These are phyloP conservation scores for Lepidonotus clava DNA, from an alignment of 2,888 invertebrate species.

Conservation along the genomic window DNA sequence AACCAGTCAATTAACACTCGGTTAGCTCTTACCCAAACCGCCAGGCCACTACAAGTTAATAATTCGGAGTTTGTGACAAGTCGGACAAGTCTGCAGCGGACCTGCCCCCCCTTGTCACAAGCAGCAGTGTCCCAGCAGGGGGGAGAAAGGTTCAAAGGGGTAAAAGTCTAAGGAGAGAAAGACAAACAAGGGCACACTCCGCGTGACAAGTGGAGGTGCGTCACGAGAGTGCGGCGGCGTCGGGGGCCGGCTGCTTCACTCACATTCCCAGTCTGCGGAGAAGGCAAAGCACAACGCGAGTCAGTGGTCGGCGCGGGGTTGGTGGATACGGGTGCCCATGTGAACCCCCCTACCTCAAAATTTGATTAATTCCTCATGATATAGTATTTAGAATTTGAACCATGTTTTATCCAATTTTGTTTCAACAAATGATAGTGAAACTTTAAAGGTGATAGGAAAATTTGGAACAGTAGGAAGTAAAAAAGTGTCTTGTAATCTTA, in stretches of 20 bases:
- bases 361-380: too few relatives aligned
- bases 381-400: too few relatives aligned
- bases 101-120: constrained; percentile 3
- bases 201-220: background rate
- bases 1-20: constrained; percentile 20
- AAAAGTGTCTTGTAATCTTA: too few relatives aligned
- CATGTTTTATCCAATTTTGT: too few relatives aligned
- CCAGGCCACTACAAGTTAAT: background rate
- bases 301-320: background rate
- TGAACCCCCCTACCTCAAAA: too few relatives aligned
- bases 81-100: background rate
- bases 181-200: background rate
- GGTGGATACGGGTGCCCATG: background rate
- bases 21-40: background rate
- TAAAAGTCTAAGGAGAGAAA: background rate
- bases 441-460: too few relatives aligned
- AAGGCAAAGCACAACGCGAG: constrained; percentile 22
- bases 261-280: constrained; percentile 52
- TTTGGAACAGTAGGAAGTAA: too few relatives aligned
- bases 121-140: background rate
- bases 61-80: background rate
- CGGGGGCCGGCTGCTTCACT: constrained; percentile 35
- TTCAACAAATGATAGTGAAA: too few relatives aligned
- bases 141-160: background rate
- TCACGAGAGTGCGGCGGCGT: background rate